Conservation (phyloP, 2,113 vertebrate species). For the Crotalus tigris region DNA sequence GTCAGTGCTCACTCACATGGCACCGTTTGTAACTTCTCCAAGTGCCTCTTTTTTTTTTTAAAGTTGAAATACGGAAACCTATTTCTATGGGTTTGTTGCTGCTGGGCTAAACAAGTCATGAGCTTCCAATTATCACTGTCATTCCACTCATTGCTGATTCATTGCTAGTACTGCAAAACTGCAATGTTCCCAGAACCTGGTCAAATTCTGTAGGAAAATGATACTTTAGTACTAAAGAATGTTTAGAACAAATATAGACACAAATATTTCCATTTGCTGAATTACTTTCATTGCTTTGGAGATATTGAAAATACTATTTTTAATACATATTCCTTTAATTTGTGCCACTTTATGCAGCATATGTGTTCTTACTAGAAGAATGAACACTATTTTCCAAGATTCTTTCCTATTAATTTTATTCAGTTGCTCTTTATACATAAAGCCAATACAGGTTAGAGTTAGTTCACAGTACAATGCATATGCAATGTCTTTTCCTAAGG, state of each 20-base stretch:
- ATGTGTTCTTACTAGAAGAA: not conserved
- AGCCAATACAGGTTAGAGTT: not conserved
- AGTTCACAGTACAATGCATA: not conserved
- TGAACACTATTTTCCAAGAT: not conserved
- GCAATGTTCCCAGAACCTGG: not conserved
- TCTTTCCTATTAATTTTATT: not conserved
- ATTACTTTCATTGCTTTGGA: not conserved
- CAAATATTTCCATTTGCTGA: not conserved
- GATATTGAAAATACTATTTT: not conserved
- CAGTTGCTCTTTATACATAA: not conserved
- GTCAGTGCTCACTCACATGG: not conserved
- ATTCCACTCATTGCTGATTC: not conserved
- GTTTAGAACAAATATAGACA: not conserved
- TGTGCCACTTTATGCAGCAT: not conserved
- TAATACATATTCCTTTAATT: not conserved
- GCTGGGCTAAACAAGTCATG: not conserved
- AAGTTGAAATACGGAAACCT: not conserved
- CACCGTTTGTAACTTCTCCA: conserved; percentile 1
- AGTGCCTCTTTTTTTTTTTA: conserved; percentile 1
- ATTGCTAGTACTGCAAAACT: not conserved
- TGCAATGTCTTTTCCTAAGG: conserved; percentile 9
- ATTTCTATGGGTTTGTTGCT: not conserved
- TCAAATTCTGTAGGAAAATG: not conserved
- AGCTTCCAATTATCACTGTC: too few species aligned
- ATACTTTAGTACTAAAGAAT: not conserved